A percentile compares a stretch with the other conserved stretches of the same genome.
These are phyloP conservation scores for Cheilosia urbana DNA, from an alignment of 2,888 invertebrate genomes.

Conservation along the genomic window DNA sequence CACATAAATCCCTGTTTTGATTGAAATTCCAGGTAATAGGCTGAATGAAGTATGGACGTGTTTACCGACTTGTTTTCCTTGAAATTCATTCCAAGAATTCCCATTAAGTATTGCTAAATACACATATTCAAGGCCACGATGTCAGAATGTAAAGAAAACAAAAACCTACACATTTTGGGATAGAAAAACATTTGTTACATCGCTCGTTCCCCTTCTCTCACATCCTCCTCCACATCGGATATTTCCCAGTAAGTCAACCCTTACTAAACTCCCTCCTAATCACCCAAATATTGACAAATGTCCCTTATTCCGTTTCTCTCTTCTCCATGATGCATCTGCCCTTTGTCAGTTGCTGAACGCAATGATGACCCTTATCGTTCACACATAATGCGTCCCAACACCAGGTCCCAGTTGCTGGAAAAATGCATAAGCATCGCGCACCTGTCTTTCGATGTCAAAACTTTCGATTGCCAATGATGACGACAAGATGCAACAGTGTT, in stretches of 20 bases:
- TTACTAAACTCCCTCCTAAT: constrained; percentile 28
- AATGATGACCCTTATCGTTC: constrained; percentile 22
- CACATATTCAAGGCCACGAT: too few relatives aligned
- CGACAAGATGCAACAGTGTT: constrained; percentile 43
- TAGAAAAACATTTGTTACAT: neutral
- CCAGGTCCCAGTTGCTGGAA: constrained; percentile 10
- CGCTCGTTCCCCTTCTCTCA: neutral
- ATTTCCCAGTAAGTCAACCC: constrained; percentile 35
- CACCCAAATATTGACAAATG: constrained; percentile 54
- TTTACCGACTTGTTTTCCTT: too few relatives aligned
- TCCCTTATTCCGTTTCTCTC: neutral
- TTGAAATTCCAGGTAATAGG: too few relatives aligned
- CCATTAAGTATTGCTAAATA: too few relatives aligned
- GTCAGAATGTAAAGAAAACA: too few relatives aligned
- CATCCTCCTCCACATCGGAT: neutral
- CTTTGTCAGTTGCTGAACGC: neutral
- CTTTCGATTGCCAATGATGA: constrained; percentile 28
- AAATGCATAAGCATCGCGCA: constrained; percentile 37
- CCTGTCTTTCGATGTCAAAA: constrained; percentile 63
- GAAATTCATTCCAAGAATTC: too few relatives aligned
- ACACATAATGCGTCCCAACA: neutral
- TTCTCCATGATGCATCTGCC: constrained; percentile 61
- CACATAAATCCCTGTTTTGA: too few relatives aligned
- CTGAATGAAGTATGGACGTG: too few relatives aligned
- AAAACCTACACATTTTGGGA: too few relatives aligned